Conservation (phyloP, 2,797 vertebrate species). For the Astyanax mexicanus region DNA sequence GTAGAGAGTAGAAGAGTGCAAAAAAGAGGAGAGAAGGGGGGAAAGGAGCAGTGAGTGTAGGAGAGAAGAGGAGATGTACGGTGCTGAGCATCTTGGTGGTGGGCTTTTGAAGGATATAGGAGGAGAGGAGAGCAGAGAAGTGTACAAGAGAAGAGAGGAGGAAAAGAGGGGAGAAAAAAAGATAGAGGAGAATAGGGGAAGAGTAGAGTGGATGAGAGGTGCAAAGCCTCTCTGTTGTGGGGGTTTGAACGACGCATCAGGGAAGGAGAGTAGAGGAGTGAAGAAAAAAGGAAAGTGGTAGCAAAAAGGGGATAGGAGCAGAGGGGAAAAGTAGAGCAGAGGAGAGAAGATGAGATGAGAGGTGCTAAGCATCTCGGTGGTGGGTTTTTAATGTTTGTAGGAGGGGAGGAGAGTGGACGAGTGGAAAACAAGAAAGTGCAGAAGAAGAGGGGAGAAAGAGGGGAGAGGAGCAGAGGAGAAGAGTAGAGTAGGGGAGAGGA, state of each 20-base stretch:
- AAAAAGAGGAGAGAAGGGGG: neutral
- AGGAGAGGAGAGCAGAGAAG: conserved; percentile 61
- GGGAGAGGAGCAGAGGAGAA: neutral
- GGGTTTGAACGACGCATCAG: too few relatives aligned
- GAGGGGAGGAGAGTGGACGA: conserved; percentile 54
- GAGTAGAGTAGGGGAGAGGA: too few relatives aligned
- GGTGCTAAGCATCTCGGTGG: conserved; percentile 32
- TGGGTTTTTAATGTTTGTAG: conserved; percentile 56
- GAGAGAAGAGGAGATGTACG: neutral
- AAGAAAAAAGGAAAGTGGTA: neutral
- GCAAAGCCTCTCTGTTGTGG: too few relatives aligned
- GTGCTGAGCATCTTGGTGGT: conserved; percentile 43
- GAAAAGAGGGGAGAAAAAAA: conserved; percentile 72
- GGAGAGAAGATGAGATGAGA: neutral
- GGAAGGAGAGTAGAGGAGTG: too few relatives aligned
- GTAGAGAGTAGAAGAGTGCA: conserved; percentile 57
- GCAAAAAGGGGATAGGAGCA: neutral
- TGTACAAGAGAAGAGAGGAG: conserved; percentile 40
- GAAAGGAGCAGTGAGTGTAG: neutral
- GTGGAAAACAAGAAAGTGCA: neutral
- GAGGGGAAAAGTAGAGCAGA: too few relatives aligned
- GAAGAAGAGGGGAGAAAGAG: neutral
- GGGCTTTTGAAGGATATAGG: conserved; percentile 56
- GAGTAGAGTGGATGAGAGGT: too few relatives aligned
- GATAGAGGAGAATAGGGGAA: too few relatives aligned